phyloP scores from a whole-genome alignment of 2,888 invertebrate species.

The Anodontia alba region DNA sequence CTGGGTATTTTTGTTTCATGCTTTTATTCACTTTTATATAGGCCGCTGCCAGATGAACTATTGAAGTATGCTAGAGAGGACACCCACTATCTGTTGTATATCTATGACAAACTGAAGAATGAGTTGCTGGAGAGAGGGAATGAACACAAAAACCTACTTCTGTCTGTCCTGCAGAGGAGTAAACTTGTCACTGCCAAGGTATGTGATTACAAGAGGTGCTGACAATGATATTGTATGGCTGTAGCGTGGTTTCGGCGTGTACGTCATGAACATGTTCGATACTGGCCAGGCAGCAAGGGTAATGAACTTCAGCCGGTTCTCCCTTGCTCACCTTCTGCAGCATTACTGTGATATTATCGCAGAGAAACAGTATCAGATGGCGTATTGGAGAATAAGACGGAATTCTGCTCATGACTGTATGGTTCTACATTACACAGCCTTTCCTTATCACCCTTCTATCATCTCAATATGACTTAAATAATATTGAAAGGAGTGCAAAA shows the following conservation, averaged over 20 bases:
- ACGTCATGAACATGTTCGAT: slow-evolving; percentile 98
- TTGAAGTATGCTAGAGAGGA: slow-evolving; percentile 95
- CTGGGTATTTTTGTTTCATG: no score
- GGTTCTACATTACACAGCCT: neutral
- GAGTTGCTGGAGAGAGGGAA: slow-evolving; percentile 89
- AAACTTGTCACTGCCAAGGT: slow-evolving; percentile 90
- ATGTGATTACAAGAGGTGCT: slow-evolving; percentile 88
- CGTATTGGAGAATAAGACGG: slow-evolving; percentile 98
- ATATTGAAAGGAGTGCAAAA: no score
- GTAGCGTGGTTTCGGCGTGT: slow-evolving; percentile 97
- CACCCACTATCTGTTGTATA: slow-evolving; percentile 96
- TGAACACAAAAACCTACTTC: slow-evolving; percentile 88
- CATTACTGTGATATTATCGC: slow-evolving; percentile 91
- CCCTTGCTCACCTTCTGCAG: slow-evolving; percentile 91
- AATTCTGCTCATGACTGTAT: no score
- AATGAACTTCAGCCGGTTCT: slow-evolving; percentile 89
- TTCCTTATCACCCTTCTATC: no score
- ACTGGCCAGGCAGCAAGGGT: slow-evolving; percentile 94
- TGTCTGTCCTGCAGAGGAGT: slow-evolving; percentile 90
- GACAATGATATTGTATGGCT: slow-evolving; percentile 95
- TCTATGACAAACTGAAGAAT: slow-evolving; percentile 92
- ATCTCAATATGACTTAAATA: no score
- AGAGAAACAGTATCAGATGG: slow-evolving; percentile 96
- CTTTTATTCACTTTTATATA: no score
- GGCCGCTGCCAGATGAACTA: slow-evolving; percentile 93